Percentiles rank a stretch among this genome's conserved stretches.
Evolutionary conservation across 1,140 invertebrate genomes (phyloP).

Genomic region (Pseudomyrmex dendroicus): DNA sequence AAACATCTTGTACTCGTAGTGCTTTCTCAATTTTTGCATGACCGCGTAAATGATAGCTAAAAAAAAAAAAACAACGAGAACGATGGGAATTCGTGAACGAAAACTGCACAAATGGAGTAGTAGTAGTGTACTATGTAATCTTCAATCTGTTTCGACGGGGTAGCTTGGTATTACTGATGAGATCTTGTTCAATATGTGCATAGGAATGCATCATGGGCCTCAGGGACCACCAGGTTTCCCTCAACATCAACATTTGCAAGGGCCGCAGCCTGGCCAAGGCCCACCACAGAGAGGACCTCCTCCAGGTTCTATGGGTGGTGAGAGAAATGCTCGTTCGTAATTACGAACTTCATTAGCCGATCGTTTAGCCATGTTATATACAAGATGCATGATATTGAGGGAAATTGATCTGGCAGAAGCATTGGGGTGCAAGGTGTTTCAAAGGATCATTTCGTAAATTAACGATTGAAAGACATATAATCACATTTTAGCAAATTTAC

Average conservation of each 20-base stretch:
- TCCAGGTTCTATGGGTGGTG: conserved; percentile 86
- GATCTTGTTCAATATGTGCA: conserved; percentile 73
- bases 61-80: not conserved
- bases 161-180: conserved; percentile 64
- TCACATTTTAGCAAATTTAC: conserved; percentile 8
- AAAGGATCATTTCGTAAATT: conserved; percentile 53
- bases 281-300: conserved; percentile 89
- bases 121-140: conserved; percentile 60
- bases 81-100: not conserved
- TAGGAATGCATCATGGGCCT: conserved; percentile 84
- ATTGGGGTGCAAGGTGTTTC: conserved; percentile 72
- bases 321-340: conserved; percentile 70
- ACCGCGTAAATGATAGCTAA: conserved; percentile 32
- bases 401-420: conserved; percentile 68
- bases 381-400: conserved; percentile 73
- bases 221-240: conserved; percentile 86
- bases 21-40: conserved; percentile 58
- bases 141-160: conserved; percentile 37
- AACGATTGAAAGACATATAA: not conserved
- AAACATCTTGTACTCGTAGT: conserved; percentile 69
- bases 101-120: conserved; percentile 28
- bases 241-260: conserved; percentile 90
- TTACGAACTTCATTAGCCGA: conserved; percentile 51
- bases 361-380: conserved; percentile 34
- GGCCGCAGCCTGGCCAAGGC: conserved; percentile 86